These are phyloP conservation scores for Tragelaphus buxtoni DNA, from an alignment of 2,113 vertebrate genomes.

Conservation along the genomic window DNA sequence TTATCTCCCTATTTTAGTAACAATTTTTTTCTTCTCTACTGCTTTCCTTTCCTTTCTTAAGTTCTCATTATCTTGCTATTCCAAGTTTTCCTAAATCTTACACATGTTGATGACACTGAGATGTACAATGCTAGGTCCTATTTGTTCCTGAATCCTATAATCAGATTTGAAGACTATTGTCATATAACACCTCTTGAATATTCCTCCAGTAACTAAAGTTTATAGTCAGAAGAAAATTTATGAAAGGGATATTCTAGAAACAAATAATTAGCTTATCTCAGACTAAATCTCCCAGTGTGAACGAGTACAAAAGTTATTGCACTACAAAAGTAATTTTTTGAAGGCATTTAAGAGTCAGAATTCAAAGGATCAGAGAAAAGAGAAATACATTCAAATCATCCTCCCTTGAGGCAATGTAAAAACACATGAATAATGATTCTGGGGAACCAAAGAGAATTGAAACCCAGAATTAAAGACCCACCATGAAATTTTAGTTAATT, in stretches of 20 bases:
- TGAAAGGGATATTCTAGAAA: not conserved
- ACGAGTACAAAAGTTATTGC: not conserved
- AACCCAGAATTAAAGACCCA: not conserved
- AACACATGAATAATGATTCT: not conserved
- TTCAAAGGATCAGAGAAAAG: not conserved
- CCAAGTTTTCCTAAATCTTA: not conserved
- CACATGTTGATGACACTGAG: not conserved
- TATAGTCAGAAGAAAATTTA: not conserved
- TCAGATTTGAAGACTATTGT: not conserved
- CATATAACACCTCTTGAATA: not conserved
- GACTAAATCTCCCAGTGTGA: not conserved
- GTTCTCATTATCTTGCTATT: not conserved
- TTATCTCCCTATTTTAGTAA: not conserved
- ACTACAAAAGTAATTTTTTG: not conserved
- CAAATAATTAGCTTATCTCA: not conserved
- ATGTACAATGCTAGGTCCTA: not conserved
- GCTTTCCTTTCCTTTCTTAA: not conserved
- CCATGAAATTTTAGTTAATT: not conserved
- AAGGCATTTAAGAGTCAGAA: not conserved
- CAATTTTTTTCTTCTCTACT: not conserved
- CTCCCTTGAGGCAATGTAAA: not conserved
- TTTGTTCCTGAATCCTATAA: not conserved
- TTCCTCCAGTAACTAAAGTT: not conserved
- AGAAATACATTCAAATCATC: not conserved
- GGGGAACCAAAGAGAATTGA: not conserved